Evolutionary conservation across 2,113 vertebrate species (phyloP).

Genomic region (Eleginops maclovinus): DNA sequence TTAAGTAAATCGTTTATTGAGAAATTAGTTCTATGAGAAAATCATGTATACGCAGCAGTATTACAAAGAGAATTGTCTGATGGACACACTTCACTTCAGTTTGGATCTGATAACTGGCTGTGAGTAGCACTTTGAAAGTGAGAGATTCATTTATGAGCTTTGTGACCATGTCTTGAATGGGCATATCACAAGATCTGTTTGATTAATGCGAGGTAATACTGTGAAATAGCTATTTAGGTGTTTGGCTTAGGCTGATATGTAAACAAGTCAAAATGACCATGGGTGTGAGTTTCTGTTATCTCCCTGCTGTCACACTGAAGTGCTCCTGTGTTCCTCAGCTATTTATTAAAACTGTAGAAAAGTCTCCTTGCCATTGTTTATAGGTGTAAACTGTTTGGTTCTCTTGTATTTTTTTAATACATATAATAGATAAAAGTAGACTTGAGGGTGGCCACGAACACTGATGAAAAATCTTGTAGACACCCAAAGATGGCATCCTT

Average conservation of each 20-base stretch:
- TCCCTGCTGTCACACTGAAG: slow-evolving; percentile 23
- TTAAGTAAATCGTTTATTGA: slow-evolving; percentile 44
- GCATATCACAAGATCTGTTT: slow-evolving; percentile 25
- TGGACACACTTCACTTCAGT: slow-evolving; percentile 11
- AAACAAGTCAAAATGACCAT: slow-evolving; percentile 45
- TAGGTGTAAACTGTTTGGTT: neutral
- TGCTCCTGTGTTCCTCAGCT: slow-evolving; percentile 7
- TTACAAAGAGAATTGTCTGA: slow-evolving; percentile 8
- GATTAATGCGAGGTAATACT: slow-evolving; percentile 15
- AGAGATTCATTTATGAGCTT: slow-evolving; percentile 6
- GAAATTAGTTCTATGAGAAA: slow-evolving; percentile 24
- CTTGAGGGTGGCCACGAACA: neutral
- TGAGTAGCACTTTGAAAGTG: neutral
- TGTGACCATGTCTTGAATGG: slow-evolving; percentile 12
- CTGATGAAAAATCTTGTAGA: neutral
- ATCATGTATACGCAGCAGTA: neutral
- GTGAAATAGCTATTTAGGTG: slow-evolving; percentile 3
- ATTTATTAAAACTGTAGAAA: slow-evolving; percentile 3
- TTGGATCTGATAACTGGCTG: slow-evolving; percentile 10
- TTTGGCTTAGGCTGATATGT: slow-evolving; percentile 40
- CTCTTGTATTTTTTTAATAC: neutral
- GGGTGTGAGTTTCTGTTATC: slow-evolving; percentile 13
- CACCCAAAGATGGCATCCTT: neutral
- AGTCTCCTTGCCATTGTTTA: neutral
- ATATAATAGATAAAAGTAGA: too few species aligned